Percentiles rank a stretch among this genome's conserved stretches.
These are phyloP conservation scores for Anguilla anguilla DNA, from an alignment of 2,797 vertebrate species.

Conservation along the genomic window DNA sequence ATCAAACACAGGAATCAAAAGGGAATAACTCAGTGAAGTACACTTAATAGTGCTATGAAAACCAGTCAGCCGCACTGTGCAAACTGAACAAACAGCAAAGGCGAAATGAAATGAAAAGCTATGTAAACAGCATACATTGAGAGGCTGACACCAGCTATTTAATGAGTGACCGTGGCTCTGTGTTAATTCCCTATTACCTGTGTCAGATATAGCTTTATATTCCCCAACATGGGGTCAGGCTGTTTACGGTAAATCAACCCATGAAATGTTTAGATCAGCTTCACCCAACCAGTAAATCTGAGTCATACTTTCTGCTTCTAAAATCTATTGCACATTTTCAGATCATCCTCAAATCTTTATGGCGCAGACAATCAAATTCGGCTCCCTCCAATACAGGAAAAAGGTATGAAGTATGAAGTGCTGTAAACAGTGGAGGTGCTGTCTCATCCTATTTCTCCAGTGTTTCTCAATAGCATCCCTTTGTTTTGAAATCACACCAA, in stretches of 20 bases:
- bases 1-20: not conserved
- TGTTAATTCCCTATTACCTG: not conserved
- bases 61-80: not conserved
- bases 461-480: not conserved
- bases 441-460: not conserved
- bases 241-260: not conserved
- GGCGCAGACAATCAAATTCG: not conserved
- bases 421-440: not conserved
- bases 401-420: not conserved
- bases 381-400: not conserved
- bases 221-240: not conserved
- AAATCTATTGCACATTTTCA: not conserved
- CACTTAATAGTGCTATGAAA: not conserved
- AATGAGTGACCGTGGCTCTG: not conserved
- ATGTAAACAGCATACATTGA: not conserved
- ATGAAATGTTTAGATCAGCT: not conserved
- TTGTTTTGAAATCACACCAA: not conserved
- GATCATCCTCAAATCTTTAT: not conserved
- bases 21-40: not conserved
- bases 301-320: not conserved
- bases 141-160: not conserved
- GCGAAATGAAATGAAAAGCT: conserved; percentile 9
- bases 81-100: not conserved
- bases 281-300: not conserved
- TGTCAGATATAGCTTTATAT: not conserved